phyloP scores from a whole-genome alignment of 2,797 vertebrate species.

The Oceanodroma leucorhoa region DNA sequence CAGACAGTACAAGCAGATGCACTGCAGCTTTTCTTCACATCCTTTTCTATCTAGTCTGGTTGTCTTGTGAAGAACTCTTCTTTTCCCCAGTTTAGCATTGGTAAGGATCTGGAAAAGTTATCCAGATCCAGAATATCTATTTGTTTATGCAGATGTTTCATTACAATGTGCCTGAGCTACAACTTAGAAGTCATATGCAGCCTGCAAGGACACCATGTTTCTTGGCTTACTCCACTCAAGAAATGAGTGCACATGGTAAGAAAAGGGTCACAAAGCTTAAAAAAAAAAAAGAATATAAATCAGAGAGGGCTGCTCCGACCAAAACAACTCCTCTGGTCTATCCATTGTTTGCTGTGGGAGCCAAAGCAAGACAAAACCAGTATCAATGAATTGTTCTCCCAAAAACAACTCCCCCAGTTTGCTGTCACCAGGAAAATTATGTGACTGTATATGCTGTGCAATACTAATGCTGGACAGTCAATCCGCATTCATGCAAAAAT shows the following conservation, averaged over 20 bases:
- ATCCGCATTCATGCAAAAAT: background rate
- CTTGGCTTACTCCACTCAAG: background rate
- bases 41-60: background rate
- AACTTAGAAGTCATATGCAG: background rate
- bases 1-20: background rate
- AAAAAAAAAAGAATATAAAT: background rate
- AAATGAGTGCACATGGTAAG: background rate
- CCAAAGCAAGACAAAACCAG: background rate
- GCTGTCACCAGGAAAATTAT: background rate
- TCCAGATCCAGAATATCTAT: background rate
- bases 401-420: background rate
- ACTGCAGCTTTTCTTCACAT: background rate
- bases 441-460: background rate
- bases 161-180: background rate
- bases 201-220: background rate
- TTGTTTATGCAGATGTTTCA: background rate
- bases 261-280: background rate
- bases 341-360: background rate
- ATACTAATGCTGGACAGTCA: background rate
- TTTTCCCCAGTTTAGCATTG: background rate
- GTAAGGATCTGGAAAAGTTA: background rate
- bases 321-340: background rate
- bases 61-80: background rate
- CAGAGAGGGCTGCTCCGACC: background rate
- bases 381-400: background rate